These are phyloP conservation scores for Pseudolaguvia tuberculata DNA, from an alignment of 2,113 vertebrate species.

Conservation along the genomic window DNA sequence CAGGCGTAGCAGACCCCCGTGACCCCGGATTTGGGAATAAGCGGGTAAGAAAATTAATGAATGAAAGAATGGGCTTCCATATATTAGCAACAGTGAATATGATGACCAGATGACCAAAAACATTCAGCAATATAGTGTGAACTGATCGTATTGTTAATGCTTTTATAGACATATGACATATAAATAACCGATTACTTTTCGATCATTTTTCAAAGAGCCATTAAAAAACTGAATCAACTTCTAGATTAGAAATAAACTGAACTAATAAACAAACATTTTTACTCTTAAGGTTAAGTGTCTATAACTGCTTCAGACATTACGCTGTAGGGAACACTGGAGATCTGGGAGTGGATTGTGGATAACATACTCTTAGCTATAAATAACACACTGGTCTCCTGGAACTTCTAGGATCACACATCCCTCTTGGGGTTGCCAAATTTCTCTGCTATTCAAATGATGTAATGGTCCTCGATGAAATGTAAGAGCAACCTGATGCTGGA, in stretches of 20 bases:
- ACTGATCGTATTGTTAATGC: no score
- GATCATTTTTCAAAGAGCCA: neutral
- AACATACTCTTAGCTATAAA: constrained; percentile 38
- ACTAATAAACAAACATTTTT: neutral
- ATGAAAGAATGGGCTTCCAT: no score
- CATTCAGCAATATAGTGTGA: no score
- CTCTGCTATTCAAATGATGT: constrained; percentile 47
- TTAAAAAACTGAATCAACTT: neutral
- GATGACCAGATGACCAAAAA: no score
- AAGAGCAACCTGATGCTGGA: constrained; percentile 42
- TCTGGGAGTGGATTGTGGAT: neutral
- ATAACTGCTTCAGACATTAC: constrained; percentile 3
- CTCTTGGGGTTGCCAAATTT: constrained; percentile 28
- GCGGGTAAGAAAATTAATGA: no score
- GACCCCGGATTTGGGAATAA: no score
- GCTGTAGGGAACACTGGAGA: neutral
- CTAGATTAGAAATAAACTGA: neutral
- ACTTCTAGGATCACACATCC: constrained; percentile 40
- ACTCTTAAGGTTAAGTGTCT: neutral
- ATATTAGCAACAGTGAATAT: no score
- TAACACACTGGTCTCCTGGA: constrained; percentile 40
- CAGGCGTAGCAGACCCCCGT: no score
- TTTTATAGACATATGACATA: no score
- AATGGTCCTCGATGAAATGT: constrained; percentile 40
- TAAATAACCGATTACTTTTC: no score